Evolutionary conservation across 2,797 vertebrate genomes (phyloP), one percentile per base, ranked within the genome.

Genomic region (Euphonia xanthogaster): DNA sequence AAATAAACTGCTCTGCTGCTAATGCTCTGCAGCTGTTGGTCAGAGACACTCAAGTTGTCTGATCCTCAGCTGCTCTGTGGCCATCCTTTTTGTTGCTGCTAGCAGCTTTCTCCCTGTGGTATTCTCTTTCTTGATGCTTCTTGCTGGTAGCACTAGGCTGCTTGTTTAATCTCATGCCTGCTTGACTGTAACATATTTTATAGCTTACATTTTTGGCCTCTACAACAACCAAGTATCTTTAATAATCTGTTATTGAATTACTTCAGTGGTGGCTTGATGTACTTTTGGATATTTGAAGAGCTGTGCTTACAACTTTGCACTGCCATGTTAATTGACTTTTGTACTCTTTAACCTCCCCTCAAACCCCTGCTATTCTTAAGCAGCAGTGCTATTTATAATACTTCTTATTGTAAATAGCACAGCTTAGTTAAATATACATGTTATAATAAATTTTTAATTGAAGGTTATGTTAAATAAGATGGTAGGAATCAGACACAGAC

Each of bases 1-100:
- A 94, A 96, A 94, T 81, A 96, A 92, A 68, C 45, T 8, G 28
- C 19, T 3, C 18, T 61, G 77, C 63, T 92, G 65, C 60, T 87
- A 40, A 50, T 66, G 33, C 62, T 93, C 68, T 77, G 82, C 50
- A 60, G 61, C 73, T 94, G 55, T 54, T 83, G 40, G 33, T 74
- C 42, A 80, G 78, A 71, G 67, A 68, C 2, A 4, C 42, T 73
- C 45, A 79, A 27, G 60, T 12, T 86, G 37, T 37, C 51, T 78
- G 54, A 57, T 82, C 77, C 75, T 78, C 45, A 57, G 55, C 53
- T 90, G 39, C 60, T 89, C 57, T 67, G 50, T 2, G 8, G 37
- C 30, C 60, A 2, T 33, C 25, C 17, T 33, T 86, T 90, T 82
- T 62, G 40, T 66, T 57, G 31, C 72, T 78, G 9, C 65, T 25